Evolutionary conservation across 2,797 vertebrate genomes (phyloP), one percentile per base, ranked within the genome.

Genomic region (Catamblyrhynchus diadema): DNA sequence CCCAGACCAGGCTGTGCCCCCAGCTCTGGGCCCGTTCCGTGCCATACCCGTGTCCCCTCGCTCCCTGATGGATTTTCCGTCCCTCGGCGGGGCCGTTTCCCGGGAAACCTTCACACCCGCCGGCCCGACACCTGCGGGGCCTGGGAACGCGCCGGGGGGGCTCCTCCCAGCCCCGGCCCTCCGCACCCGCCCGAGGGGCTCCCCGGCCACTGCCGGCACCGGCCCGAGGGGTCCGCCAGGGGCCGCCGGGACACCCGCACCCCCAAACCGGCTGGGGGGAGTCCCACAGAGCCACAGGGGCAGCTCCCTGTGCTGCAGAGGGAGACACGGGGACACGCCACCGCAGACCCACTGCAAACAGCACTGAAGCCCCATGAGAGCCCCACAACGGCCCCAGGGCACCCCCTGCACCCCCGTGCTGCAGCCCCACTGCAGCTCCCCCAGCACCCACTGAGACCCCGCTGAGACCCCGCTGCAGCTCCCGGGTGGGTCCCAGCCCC

Each of bases 121-220:
- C 79, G 44, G 56, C 56, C 62, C 53, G 35, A 82, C 95, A 81
- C 89, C 87, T 93, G 86, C 30, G 53, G 51, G 84, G 87, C 95
- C 94, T 94, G 96, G 95, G 96, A 97, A 96, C 91, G 91, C 86
- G 32, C 23, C 93, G 77, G 81, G 78, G 17, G 81, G 32, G 66
- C 48, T 48, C 87, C 80, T 72, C 92, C 85, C 88, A 90, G 78
- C 78, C 30, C 69, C 69, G 69, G 37, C 27, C 27, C 84, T 32
- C 53, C 19, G 14, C 78, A 15, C 70, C 50, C 47, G 15, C 41
- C 75, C 67, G 20, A 27, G 60, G 59, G 60, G 9, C 3, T 53
- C 53, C 23, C 8, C 32, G 2, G 39, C 30, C 69, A 0, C 61
- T 10, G 86, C 33, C 47, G 19, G 27, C 41, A 3, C 32, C 18